A percentile compares a stretch with the other conserved stretches of the same genome.
These are phyloP conservation scores for Bolborhynchus lineola DNA, from an alignment of 2,113 vertebrate species.

Conservation along the genomic window DNA sequence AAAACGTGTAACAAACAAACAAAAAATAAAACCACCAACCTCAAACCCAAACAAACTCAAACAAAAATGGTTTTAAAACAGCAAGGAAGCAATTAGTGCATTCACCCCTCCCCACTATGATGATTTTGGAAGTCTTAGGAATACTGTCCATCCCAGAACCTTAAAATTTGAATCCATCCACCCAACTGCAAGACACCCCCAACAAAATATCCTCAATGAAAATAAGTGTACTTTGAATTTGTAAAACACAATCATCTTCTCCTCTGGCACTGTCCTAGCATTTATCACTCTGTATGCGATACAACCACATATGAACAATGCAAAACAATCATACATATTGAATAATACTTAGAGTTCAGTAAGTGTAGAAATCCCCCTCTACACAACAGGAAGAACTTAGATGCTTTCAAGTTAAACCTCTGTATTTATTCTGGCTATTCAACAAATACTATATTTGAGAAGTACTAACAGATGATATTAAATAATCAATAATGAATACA, in stretches of 20 bases:
- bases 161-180: neutral
- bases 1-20: neutral
- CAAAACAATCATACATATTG: accelerated
- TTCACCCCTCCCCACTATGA: neutral
- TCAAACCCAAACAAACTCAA: neutral
- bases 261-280: neutral
- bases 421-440: neutral
- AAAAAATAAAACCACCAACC: neutral
- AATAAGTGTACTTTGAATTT: neutral
- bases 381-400: neutral
- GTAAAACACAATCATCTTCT: neutral
- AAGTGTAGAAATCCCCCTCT: neutral
- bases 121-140: neutral
- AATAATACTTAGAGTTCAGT: too few species aligned
- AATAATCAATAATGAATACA: neutral
- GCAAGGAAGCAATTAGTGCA: neutral
- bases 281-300: accelerated
- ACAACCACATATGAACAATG: neutral
- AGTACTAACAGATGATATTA: neutral
- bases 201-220: neutral
- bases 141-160: neutral
- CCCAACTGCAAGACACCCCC: neutral
- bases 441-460: neutral
- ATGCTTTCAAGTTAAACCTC: neutral
- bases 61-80: neutral